A percentile compares a stretch with the other conserved stretches of the same genome.
Conservation (phyloP, 2,797 vertebrate genomes). For the Dipus sagitta region DNA sequence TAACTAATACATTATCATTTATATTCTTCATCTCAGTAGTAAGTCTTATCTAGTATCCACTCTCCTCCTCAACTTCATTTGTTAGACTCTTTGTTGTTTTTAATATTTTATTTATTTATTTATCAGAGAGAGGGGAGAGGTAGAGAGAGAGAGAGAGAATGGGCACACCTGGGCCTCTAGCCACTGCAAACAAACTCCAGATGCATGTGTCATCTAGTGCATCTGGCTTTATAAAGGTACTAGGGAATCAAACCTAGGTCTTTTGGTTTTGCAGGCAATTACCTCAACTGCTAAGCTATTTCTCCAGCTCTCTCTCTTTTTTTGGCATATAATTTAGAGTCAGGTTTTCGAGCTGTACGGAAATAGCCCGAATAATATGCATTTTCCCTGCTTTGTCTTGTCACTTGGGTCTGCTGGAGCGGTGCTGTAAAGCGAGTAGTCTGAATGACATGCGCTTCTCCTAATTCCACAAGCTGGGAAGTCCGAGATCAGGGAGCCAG, state of each 20-base stretch:
- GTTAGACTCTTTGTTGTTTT: background rate
- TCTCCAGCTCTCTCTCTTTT: background rate
- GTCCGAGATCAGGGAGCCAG: background rate
- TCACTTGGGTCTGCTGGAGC: background rate
- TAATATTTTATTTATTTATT: too few relatives aligned
- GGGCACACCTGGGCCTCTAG: too few relatives aligned
- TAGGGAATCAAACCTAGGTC: too few relatives aligned
- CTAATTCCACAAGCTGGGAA: background rate
- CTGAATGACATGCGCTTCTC: background rate
- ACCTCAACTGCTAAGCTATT: too few relatives aligned
- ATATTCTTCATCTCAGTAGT: background rate
- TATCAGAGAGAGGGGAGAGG: too few relatives aligned
- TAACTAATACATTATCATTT: background rate
- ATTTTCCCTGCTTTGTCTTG: background rate
- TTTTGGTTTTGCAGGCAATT: too few relatives aligned
- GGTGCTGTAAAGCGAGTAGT: background rate
- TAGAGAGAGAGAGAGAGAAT: too few relatives aligned
- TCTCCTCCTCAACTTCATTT: background rate
- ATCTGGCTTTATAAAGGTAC: too few relatives aligned
- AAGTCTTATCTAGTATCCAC: background rate
- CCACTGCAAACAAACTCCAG: too few relatives aligned
- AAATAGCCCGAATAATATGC: background rate
- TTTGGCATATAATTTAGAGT: background rate
- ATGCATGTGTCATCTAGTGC: too few relatives aligned
- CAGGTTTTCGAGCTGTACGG: background rate